Percentiles rank a stretch among this genome's conserved stretches.
These are phyloP conservation scores for Coelinius sp. DNA, from an alignment of 2,888 invertebrate genomes.

Conservation along the genomic window DNA sequence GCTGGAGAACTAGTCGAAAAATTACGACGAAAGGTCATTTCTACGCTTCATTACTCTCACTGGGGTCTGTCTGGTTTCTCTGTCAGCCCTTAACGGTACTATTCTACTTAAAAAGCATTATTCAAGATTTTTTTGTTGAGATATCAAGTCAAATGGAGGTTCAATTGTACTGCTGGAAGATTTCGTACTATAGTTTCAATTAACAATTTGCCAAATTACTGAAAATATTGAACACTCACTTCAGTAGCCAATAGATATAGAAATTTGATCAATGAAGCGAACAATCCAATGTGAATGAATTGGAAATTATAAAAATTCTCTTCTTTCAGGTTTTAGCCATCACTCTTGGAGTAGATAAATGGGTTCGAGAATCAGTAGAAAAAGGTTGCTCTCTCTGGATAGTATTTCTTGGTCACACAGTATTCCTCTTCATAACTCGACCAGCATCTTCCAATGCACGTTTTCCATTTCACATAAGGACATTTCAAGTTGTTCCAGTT, in stretches of 20 bases:
- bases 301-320: constrained; percentile 18
- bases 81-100: constrained; percentile 63
- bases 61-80: constrained; percentile 64
- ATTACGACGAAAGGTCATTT: constrained; percentile 57
- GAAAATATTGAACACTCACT: too few relatives aligned
- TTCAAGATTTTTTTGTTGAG: too few relatives aligned
- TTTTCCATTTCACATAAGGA: constrained; percentile 66
- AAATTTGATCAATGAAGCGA: too few relatives aligned
- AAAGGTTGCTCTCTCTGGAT: constrained; percentile 62
- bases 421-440: constrained; percentile 62
- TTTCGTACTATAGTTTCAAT: too few relatives aligned
- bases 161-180: too few relatives aligned
- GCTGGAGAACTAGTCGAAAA: constrained; percentile 69
- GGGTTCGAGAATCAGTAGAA: constrained; percentile 84
- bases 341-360: constrained; percentile 77
- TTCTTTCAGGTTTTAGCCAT: constrained; percentile 80
- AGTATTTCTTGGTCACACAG: constrained; percentile 60
- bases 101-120: not conserved
- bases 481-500: constrained; percentile 62
- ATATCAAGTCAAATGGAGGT: too few relatives aligned
- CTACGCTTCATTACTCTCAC: constrained; percentile 60
- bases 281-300: not conserved
- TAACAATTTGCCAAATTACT: too few relatives aligned
- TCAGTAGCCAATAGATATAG: too few relatives aligned
- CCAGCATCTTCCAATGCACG: constrained; percentile 60